Evolutionary conservation across 2,888 invertebrate species (phyloP), one percentile per base, ranked within the genome.

Genomic region (Argynnis bischoffii): DNA sequence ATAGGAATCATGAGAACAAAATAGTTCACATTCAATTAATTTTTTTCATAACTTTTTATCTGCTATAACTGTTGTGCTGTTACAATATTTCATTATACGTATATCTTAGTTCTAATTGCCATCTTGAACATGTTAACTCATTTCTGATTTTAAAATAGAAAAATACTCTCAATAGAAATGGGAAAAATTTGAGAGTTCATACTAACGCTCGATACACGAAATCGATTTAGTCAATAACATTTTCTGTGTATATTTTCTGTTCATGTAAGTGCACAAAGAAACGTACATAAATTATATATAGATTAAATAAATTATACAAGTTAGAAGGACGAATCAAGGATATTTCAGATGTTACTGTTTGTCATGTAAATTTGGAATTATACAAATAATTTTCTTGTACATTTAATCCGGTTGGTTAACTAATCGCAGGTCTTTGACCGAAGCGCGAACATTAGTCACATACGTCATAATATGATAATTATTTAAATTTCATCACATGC

Each of bases 1-100:
- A 63, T 65, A 72, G 70, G 72, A 71, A 70, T 74, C 66, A 69
- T 72, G 71, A 69, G 73, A 75, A 72, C 70, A 67, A 74, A 69
- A 72, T 70, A 67, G 70, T 69, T 70, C 66, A 71, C 71, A 71
- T 67, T 65, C 69, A 70, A 67, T 67, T 68, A 61, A 46, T 47
- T 64, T 63, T 67, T 63, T 56, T 31, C 26, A 63, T 48, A 21
- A 64, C 26, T 51, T 60, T 51, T 54, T 55, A 41, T 64, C 41
- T 55, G 15, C 4, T 60, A 48, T 53, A 67, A 64, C 57, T 59
- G 46, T 67, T 48, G n/a, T 21, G 16, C 35, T 61, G 61, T 51
- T 41, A 41, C 8, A 41, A 21, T 51, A 31, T 48, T 26, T 3
- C 48, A 31, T 59, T 48, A 48, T 13, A 48, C 48, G 48, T 31